Evolutionary conservation across 2,113 vertebrate genomes (phyloP), one percentile per base, ranked within the genome.

Genomic region (Pseudolaguvia tuberculata): DNA sequence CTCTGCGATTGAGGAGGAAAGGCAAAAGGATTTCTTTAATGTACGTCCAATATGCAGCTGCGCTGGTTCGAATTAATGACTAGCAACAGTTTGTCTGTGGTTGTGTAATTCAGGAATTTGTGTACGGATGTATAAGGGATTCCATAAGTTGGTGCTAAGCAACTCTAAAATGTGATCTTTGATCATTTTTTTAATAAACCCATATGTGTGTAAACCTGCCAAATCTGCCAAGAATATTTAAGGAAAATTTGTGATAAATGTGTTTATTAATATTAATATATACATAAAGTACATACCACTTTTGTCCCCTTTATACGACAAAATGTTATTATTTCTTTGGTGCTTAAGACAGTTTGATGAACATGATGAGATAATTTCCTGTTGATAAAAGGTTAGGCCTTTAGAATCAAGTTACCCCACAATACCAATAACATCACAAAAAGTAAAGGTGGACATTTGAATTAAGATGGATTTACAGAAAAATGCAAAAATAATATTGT

Each of bases 31-130:
- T 72, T 75, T 75, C 51, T 75, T 68, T 61, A 68, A 70, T 23
- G 48, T 68, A 39, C 5, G 50, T 81, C 79, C 76, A 66, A 62
- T 39, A 56, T 53, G 67, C 80, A 81, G 80, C 79, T 81, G 79
- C 17, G 15, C 48, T 25, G 58, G 23, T 69, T 17, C 59, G 66
- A 77, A 12, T n/a, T 70, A 39, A 69, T 57, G 53, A 72, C 50
- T 50, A 52, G 21, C 53, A 69, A 63, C 18, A 56, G 39, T 35
- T 50, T 51, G 65, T 70, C 70, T 57, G 35, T 59, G 62, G 48
- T 66, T 67, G 58, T 69, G 23, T 51, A 45, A 75, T 48, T 75
- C 47, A 56, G 52, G 52, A 50, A 58, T 7, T 20, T 47, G 65
- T 72, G 61, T 45, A 25, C 62, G 48, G 57, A 68, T 57, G 35